These are phyloP conservation scores for Poeciliopsis retropinna DNA, from an alignment of 2,113 vertebrate species.

Conservation along the genomic window DNA sequence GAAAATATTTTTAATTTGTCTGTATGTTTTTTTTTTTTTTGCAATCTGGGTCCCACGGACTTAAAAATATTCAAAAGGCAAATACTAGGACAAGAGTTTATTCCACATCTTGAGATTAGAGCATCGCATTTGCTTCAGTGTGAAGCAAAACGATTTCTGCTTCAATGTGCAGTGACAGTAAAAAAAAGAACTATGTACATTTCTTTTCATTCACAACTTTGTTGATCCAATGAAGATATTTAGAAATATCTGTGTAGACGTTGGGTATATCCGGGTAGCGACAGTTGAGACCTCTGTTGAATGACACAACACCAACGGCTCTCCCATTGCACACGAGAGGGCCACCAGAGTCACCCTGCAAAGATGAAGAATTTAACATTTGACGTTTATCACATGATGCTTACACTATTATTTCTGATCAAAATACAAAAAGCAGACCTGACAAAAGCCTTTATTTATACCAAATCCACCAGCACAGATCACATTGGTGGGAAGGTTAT, in stretches of 20 bases:
- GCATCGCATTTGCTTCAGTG: too few species aligned
- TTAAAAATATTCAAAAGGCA: too few species aligned
- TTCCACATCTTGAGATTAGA: too few species aligned
- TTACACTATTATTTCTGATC: too few species aligned
- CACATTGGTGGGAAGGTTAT: neutral
- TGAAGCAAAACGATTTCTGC: too few species aligned
- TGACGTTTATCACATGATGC: neutral
- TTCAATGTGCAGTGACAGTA: too few species aligned
- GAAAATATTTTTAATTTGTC: too few species aligned
- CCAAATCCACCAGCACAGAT: constrained; percentile 68
- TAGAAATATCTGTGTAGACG: constrained; percentile 62
- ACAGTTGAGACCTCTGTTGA: neutral
- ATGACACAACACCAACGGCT: constrained; percentile 83
- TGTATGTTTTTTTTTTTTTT: too few species aligned
- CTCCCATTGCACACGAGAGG: constrained; percentile 79
- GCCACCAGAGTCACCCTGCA: constrained; percentile 86
- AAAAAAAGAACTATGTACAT: neutral
- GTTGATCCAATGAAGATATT: constrained; percentile 54
- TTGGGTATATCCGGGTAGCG: constrained; percentile 56
- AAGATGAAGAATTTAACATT: neutral
- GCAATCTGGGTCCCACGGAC: too few species aligned
- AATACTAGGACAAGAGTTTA: too few species aligned
- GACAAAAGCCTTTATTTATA: constrained; percentile 62
- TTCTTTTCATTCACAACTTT: neutral
- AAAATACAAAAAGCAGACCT: constrained; percentile 53